phyloP scores from a whole-genome alignment of 2,113 vertebrate genomes.

The Hyperopisus bebe region DNA sequence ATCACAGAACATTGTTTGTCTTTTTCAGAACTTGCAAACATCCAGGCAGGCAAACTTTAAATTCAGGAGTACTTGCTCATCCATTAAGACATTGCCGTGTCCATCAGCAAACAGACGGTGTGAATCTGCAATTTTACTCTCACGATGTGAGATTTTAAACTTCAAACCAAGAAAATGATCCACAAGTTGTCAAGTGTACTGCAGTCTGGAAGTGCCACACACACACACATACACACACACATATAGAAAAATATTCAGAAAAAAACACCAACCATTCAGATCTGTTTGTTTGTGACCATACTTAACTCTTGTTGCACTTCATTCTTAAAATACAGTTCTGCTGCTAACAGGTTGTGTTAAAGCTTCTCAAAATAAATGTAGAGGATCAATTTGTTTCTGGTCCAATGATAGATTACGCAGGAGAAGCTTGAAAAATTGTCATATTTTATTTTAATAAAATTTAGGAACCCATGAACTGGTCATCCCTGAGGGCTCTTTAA shows the following conservation, averaged over 20 bases:
- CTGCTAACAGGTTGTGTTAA: constrained; percentile 29
- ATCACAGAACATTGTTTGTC: not conserved
- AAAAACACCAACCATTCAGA: not conserved
- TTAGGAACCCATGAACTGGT: constrained; percentile 28
- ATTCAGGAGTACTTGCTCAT: not conserved
- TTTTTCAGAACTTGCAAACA: not conserved
- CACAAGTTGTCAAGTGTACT: not conserved
- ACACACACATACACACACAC: not conserved
- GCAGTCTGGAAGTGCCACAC: not conserved
- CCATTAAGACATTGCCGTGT: not conserved
- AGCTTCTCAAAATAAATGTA: constrained; percentile 26
- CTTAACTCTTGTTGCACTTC: not conserved
- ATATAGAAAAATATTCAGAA: not conserved
- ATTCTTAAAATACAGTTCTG: constrained; percentile 11
- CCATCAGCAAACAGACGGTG: not conserved
- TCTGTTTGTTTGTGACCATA: not conserved
- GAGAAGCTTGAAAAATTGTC: constrained; percentile 28
- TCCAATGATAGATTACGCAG: constrained; percentile 31
- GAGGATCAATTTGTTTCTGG: constrained; percentile 32
- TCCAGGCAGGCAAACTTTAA: not conserved
- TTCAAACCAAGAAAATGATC: not conserved
- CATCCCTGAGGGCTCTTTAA: constrained; percentile 54
- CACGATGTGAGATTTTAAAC: not conserved
- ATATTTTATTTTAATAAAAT: constrained; percentile 39
- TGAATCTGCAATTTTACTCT: not conserved